phyloP scores from a whole-genome alignment of 2,797 vertebrate genomes.

The Champsocephalus esox region DNA sequence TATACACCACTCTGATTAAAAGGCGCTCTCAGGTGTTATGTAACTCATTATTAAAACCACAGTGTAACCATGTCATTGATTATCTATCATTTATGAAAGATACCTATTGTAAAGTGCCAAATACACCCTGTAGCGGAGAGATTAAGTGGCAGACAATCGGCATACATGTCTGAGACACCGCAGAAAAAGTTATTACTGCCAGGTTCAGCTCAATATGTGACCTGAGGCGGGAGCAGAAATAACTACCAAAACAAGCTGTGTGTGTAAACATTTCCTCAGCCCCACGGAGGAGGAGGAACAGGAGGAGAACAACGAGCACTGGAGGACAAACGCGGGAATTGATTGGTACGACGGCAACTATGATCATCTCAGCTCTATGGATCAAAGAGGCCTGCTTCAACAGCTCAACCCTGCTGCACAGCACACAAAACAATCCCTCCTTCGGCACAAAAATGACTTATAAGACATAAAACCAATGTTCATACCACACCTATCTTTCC shows the following conservation, averaged over 20 bases:
- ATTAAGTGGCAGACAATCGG: slow-evolving; percentile 35
- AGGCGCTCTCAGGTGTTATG: too few species aligned
- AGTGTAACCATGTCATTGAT: background rate
- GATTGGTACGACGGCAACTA: slow-evolving; percentile 43
- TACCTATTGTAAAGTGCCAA: background rate
- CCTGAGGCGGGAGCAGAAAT: slow-evolving; percentile 68
- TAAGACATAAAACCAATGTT: slow-evolving; percentile 6
- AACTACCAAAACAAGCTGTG: slow-evolving; percentile 57
- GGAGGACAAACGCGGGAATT: slow-evolving; percentile 48
- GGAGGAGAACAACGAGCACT: slow-evolving; percentile 37
- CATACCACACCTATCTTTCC: background rate
- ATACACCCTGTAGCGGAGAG: slow-evolving; percentile 20
- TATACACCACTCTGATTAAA: too few species aligned
- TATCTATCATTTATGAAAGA: slow-evolving; percentile 13
- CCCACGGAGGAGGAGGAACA: slow-evolving; percentile 26
- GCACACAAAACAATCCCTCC: slow-evolving; percentile 4
- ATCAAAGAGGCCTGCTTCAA: slow-evolving; percentile 48
- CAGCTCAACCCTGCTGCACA: background rate
- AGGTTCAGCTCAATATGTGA: slow-evolving; percentile 66
- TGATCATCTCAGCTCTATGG: slow-evolving; percentile 40
- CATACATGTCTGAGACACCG: slow-evolving; percentile 37
- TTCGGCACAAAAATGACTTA: slow-evolving; percentile 23
- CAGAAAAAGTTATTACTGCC: slow-evolving; percentile 58
- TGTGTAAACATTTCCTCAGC: slow-evolving; percentile 56
- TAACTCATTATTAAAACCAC: too few species aligned